Evolutionary conservation across 2,113 vertebrate species (phyloP).

Genomic region (Lutjanus erythropterus): DNA sequence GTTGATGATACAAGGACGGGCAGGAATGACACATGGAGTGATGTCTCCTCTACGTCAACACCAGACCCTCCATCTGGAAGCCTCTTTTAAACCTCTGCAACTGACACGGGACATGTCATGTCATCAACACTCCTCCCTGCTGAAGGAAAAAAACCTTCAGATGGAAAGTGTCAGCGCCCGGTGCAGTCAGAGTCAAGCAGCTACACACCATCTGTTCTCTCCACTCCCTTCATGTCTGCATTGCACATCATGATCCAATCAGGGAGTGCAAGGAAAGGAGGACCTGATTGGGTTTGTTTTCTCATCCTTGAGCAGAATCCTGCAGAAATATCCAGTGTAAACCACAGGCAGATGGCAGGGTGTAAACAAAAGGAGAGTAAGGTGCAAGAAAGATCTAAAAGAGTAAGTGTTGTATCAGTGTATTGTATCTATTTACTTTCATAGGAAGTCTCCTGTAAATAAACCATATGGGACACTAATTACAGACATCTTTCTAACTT

Average conservation of each 20-base stretch:
- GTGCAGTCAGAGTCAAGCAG: constrained; percentile 23
- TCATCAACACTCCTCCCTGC: constrained; percentile 56
- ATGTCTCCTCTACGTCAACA: constrained; percentile 63
- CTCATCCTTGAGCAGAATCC: constrained; percentile 31
- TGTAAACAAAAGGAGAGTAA: constrained; percentile 10
- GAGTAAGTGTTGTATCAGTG: not conserved
- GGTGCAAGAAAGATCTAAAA: not conserved
- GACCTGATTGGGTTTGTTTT: constrained; percentile 40
- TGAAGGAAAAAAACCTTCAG: constrained; percentile 25
- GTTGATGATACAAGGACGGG: constrained; percentile 40
- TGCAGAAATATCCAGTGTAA: constrained; percentile 2
- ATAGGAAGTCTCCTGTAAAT: not conserved
- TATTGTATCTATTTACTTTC: not conserved
- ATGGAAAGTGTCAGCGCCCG: constrained; percentile 47
- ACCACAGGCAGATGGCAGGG: constrained; percentile 1
- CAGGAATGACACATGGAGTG: constrained; percentile 66
- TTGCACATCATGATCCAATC: constrained; percentile 39
- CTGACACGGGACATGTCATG: constrained; percentile 40
- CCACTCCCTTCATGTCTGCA: constrained; percentile 6
- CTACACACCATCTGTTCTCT: constrained; percentile 57
- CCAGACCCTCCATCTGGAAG: constrained; percentile 69
- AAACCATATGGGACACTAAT: no score
- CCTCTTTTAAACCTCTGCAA: constrained; percentile 45
- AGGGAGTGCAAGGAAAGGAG: not conserved
- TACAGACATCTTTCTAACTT: no score